A percentile compares a stretch with the other conserved stretches of the same genome.
These are phyloP conservation scores for Pollicipes pollicipes DNA, from an alignment of 1,140 invertebrate genomes.

Conservation along the genomic window DNA sequence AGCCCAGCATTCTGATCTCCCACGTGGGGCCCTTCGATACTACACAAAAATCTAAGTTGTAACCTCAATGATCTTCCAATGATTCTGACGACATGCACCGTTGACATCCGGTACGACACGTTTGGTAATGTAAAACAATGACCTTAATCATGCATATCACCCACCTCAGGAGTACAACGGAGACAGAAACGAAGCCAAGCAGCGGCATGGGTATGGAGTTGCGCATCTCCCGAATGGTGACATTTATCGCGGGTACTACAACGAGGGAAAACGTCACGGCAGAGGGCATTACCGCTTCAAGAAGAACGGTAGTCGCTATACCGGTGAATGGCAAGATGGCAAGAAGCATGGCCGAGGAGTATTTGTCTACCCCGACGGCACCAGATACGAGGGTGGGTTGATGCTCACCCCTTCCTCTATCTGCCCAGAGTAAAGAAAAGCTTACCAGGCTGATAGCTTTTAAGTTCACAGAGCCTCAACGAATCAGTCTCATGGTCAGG, in stretches of 20 bases:
- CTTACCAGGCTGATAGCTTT: too few relatives aligned
- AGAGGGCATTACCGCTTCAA: constrained; percentile 2
- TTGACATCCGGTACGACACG: background rate
- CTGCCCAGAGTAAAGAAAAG: too few relatives aligned
- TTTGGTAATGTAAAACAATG: background rate
- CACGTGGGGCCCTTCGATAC: too few relatives aligned
- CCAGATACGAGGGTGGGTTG: background rate
- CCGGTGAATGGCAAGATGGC: background rate
- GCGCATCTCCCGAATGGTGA: background rate
- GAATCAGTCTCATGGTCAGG: too few relatives aligned
- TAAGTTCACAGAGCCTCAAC: too few relatives aligned
- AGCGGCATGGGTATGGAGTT: background rate
- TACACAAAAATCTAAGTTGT: too few relatives aligned
- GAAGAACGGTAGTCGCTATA: background rate
- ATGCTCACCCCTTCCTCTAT: too few relatives aligned
- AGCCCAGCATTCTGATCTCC: too few relatives aligned
- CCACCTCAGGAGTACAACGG: background rate
- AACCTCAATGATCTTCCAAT: background rate
- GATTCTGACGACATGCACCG: background rate
- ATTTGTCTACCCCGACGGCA: constrained; percentile 4
- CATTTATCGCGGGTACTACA: background rate
- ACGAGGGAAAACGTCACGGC: background rate
- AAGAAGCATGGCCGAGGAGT: background rate
- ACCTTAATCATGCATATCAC: background rate
- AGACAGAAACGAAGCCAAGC: background rate